Conservation (phyloP, 2,797 vertebrate species). For the Melopsittacus undulatus region DNA sequence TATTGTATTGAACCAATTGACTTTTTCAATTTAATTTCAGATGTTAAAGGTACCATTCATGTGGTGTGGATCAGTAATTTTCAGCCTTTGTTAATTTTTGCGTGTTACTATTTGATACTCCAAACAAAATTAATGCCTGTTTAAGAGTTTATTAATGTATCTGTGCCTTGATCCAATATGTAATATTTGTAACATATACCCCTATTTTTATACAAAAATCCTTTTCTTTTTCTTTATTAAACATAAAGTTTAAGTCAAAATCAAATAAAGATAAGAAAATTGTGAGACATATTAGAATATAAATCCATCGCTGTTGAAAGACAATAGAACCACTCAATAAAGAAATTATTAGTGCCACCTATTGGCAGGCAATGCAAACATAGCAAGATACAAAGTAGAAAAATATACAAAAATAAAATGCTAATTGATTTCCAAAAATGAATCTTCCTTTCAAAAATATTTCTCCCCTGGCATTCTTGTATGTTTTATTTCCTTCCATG, state of each 20-base stretch:
- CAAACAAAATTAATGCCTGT: not conserved
- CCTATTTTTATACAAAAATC: not conserved
- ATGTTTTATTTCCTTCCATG: not conserved
- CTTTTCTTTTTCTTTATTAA: not conserved
- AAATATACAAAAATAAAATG: not conserved
- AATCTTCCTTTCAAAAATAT: not conserved
- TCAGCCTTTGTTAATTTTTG: not conserved
- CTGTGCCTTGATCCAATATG: not conserved
- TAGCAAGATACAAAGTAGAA: not conserved
- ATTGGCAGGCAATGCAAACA: conserved; percentile 27
- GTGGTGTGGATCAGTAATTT: not conserved
- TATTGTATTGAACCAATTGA: not conserved
- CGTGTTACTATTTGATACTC: not conserved
- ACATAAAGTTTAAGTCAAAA: not conserved
- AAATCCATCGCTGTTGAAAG: not conserved
- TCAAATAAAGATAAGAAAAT: not conserved
- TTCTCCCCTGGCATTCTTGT: not conserved
- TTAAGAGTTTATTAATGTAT: not conserved
- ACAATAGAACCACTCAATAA: not conserved
- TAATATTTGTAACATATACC: not conserved
- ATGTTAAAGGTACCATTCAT: not conserved
- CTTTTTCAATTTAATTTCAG: not conserved
- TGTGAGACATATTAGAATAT: not conserved
- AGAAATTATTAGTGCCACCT: conserved; percentile 66
- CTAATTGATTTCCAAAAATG: not conserved